Conservation (phyloP, 2,797 vertebrate species). For the Denticeps clupeoides region DNA sequence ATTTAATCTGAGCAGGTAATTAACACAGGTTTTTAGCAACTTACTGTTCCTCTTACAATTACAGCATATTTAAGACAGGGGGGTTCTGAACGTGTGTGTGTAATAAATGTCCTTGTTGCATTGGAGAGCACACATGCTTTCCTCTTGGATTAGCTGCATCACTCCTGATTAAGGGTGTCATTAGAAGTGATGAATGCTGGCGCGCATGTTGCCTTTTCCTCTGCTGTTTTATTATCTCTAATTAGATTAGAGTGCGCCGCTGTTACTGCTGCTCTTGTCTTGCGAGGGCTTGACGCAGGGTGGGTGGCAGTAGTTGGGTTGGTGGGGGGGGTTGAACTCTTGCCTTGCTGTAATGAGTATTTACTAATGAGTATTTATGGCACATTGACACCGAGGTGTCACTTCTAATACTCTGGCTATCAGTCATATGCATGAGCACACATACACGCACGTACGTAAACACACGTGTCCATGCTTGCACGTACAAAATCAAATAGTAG, state of each 20-base stretch:
- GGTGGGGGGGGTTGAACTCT: not conserved
- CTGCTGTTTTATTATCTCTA: not conserved
- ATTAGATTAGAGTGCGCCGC: slow-evolving; percentile 25
- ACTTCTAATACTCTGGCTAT: slow-evolving; percentile 26
- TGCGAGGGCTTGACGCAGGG: not conserved
- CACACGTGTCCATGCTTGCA: not conserved
- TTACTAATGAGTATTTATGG: slow-evolving; percentile 48
- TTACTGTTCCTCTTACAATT: slow-evolving; percentile 6
- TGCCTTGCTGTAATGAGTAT: slow-evolving; percentile 9
- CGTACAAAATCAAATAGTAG: not conserved
- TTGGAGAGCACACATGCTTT: slow-evolving; percentile 5
- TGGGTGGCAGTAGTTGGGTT: not conserved
- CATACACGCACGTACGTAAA: slow-evolving; percentile 7
- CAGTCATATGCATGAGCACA: slow-evolving; percentile 14
- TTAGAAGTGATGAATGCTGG: slow-evolving; percentile 17
- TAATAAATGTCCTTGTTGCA: slow-evolving; percentile 11
- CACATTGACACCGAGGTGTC: slow-evolving; percentile 30
- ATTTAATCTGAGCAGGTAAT: slow-evolving; percentile 18
- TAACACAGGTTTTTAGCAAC: slow-evolving; percentile 14
- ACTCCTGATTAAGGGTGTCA: slow-evolving; percentile 25
- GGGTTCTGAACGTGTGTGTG: too few relatives aligned
- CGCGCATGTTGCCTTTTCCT: not conserved
- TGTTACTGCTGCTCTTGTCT: slow-evolving; percentile 14
- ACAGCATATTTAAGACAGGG: too few relatives aligned
- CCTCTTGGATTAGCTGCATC: slow-evolving; percentile 13